Percentiles rank a stretch among this genome's conserved stretches.
Evolutionary conservation across 2,113 vertebrate genomes (phyloP).

Genomic region (Australoheros scitulus): DNA sequence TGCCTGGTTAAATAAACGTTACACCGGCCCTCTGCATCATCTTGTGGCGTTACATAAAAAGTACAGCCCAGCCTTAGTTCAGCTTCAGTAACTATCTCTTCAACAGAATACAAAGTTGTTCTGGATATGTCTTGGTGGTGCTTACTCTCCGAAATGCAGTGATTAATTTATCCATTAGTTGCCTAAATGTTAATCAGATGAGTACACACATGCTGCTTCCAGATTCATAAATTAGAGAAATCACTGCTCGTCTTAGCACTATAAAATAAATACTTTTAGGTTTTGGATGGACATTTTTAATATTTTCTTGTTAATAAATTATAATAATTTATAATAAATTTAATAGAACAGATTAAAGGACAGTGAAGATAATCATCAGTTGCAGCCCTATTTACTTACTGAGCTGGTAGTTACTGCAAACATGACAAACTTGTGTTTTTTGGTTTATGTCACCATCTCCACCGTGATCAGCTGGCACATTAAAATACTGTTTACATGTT

Average conservation of each 20-base stretch:
- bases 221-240: not conserved
- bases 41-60: not conserved
- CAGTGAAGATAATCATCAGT: no score
- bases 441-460: no score
- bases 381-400: no score
- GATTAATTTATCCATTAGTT: not conserved
- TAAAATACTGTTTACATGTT: no score
- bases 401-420: not conserved
- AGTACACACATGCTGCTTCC: no score
- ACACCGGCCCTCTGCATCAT: not conserved
- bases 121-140: not conserved
- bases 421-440: no score
- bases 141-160: not conserved
- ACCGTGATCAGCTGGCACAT: no score
- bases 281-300: not conserved
- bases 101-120: not conserved
- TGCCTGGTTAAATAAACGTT: rapidly evolving
- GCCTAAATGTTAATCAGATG: not conserved
- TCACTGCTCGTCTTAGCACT: not conserved
- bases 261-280: not conserved
- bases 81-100: not conserved
- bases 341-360: not conserved
- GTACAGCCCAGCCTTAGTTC: not conserved
- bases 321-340: not conserved
- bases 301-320: not conserved